Conservation (phyloP, 2,113 vertebrate genomes). For the Grammomys surdaster region DNA sequence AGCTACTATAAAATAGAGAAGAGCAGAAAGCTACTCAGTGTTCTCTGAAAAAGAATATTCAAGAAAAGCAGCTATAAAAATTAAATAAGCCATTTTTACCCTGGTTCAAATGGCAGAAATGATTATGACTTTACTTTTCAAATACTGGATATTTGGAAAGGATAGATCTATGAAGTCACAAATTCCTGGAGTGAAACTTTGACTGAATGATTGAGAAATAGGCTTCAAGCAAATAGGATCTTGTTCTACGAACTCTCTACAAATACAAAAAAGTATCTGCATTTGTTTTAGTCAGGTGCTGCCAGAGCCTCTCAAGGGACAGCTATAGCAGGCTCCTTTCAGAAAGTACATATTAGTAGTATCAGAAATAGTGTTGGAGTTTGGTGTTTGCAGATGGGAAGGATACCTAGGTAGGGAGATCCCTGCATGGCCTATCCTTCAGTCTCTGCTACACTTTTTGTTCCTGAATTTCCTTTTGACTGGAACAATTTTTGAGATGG, state of each 20-base stretch:
- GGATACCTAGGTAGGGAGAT: no score
- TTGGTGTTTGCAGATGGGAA: no score
- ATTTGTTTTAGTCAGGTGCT: no score
- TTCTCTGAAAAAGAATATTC: slow-evolving; percentile 14
- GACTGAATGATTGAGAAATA: neutral
- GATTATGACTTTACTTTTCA: neutral
- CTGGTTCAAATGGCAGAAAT: slow-evolving; percentile 16
- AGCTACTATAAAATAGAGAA: neutral
- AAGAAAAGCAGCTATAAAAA: slow-evolving; percentile 21
- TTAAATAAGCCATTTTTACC: neutral
- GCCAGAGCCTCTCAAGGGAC: no score
- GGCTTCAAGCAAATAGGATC: neutral
- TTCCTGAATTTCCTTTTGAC: no score
- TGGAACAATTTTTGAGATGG: no score
- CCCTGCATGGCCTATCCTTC: no score
- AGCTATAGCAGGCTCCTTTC: no score
- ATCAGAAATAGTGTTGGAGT: no score
- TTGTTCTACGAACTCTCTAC: neutral
- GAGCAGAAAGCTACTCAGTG: neutral
- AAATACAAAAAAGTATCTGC: neutral
- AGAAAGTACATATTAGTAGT: no score
- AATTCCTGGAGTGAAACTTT: neutral
- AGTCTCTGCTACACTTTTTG: no score
- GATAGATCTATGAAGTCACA: neutral
- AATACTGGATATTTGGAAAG: slow-evolving; percentile 27